A percentile compares a stretch with the other conserved stretches of the same genome.
phyloP scores from a whole-genome alignment of 2,113 vertebrate species.

The Python bivittatus region DNA sequence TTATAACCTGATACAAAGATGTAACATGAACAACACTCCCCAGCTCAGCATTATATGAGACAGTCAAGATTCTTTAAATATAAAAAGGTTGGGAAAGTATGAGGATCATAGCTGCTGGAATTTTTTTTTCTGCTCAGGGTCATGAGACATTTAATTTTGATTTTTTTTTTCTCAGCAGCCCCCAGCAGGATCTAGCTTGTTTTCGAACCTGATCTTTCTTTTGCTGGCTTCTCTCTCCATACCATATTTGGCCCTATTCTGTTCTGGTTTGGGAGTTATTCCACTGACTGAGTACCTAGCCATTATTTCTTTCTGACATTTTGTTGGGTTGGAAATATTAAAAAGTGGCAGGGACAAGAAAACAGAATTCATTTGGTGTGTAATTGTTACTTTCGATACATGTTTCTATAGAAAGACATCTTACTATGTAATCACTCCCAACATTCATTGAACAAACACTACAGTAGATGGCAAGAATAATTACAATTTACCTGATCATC shows the following conservation, averaged over 20 bases:
- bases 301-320: neutral
- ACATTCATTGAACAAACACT: neutral
- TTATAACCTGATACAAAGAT: neutral
- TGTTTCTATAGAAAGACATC: neutral
- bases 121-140: neutral
- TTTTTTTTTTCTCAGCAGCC: neutral
- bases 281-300: neutral
- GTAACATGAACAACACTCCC: neutral
- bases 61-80: neutral
- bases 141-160: neutral
- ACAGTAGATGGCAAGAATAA: neutral
- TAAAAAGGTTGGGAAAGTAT: too few relatives aligned
- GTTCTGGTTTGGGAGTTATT: neutral
- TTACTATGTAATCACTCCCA: neutral
- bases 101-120: too few relatives aligned
- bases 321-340: neutral
- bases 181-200: neutral
- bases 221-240: neutral
- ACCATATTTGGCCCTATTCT: neutral
- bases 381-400: neutral
- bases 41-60: neutral
- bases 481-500: conserved; percentile 83
- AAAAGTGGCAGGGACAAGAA: neutral
- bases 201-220: neutral
- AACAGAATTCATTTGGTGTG: neutral